Base-by-base conservation (phyloP, 2,888 invertebrate species). In the Cecidostiba fungosa region DNA sequence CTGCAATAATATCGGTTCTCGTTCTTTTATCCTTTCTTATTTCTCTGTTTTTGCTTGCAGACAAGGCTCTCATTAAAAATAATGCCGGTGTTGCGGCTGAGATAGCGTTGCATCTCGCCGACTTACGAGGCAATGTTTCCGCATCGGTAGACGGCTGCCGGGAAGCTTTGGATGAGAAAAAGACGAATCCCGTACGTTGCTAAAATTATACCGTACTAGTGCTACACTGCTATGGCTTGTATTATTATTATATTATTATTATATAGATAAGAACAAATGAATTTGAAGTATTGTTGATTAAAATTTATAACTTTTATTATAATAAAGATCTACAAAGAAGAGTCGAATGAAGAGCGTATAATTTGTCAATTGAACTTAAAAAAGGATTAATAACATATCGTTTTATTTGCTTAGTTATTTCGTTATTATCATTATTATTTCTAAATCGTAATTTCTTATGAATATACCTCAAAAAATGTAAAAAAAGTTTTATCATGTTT, bases 31-130 rank as follows among this genome's bases (percentile, higher is more conserved):
- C 10, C 23, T 26, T 3, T 3, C 6, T 66, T 66, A 26, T 10
- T 66, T 14, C 62, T 8, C 23, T 36, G 14, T 70, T 70, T 66
- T 47, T 81, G 82, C 80, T 90, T 89, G 36, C 88, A 97, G 97
- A 99, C 94, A 96, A 98, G 89, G 98, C 97, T 43, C 95, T 99
- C 85, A 96, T 99, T 90, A 96, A 97, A 94, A 98, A 99, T 94
- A 99, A 99, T 94, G 99, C 98, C 1, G 94, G 94, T 91, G 95
- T 97, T 77, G 98, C 97, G 26, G 96, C 97, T 82, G 94, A 96
- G 92, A 97, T 98, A 89, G 97, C 98, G 2, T 94, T 90, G 26
- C 87, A 89, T 69, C 88, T 92, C 16, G 39, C 84, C 32, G 16
- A 83, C 62, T 50, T 77, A n/a, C 80, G 77, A 69, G 84, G 83